Evolutionary conservation across 2,113 vertebrate species (phyloP), one percentile per base, ranked within the genome.

Genomic region (Scomber colias): DNA sequence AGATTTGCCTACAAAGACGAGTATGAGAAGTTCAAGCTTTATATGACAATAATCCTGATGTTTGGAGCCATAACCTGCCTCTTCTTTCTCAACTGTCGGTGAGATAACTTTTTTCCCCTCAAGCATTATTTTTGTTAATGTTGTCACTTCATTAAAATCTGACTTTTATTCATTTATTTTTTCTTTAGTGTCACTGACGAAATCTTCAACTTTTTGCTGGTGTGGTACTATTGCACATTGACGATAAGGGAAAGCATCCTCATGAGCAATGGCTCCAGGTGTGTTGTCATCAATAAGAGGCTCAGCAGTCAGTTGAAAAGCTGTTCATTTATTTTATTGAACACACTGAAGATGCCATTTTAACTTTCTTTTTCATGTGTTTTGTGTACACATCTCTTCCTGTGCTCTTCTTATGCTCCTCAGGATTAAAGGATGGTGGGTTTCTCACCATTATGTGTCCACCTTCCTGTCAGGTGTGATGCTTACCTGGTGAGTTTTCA

Each of bases 391-490:
- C 4, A 13, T 16, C 6, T 44, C 11, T 14, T 40, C 0, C 6
- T 16, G 0, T 46, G 24, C 49, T 35, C 8, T 24, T 21, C 2
- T 24, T 54, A 0, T 50, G 4, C n/a, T 49, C 16, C 60, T 56
- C 65, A 95, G 98, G 89, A 99, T 99, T 87, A 99, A 99, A 95
- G 98, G 98, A 61, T 99, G 98, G 98, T 99, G 98, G 98, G 98
- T 99, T 69, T 98, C 95, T 54, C 98, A 99, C 88, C 98, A 99
- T 88, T 99, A 99, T 0, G 97, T 99, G 8, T 99, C 98, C 61
- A 98, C 97, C 0, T 99, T 99, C 88, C 95, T 99, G 78, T 99
- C 97, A 2, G 98, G 97, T 30, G 97, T 99, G 5, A 99, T 99
- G 98, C 93, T 99, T 74, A 99, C 97, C 0, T 99, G 98, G 98